A percentile compares a stretch with the other conserved stretches of the same genome.
Conservation (phyloP, 2,888 invertebrate species). For the Trilocha varians region DNA sequence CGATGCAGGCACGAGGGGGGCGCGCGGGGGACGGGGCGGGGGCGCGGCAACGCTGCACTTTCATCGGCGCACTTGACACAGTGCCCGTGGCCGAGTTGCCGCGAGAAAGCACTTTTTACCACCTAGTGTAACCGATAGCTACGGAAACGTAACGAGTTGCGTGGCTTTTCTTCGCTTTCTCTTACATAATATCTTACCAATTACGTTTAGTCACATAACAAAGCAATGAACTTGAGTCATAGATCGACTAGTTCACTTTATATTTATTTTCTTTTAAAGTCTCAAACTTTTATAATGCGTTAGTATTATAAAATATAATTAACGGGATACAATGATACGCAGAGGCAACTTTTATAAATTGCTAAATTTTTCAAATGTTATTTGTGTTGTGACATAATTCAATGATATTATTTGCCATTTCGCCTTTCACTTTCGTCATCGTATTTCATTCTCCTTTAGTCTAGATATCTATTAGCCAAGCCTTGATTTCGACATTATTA, state of each 20-base stretch:
- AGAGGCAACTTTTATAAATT: too few relatives aligned
- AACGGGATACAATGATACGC: neutral
- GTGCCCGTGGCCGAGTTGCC: conserved; percentile 71
- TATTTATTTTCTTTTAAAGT: neutral
- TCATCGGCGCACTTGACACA: conserved; percentile 71
- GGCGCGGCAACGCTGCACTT: conserved; percentile 64
- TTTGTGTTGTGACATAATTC: neutral
- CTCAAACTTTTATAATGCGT: too few relatives aligned
- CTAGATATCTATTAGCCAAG: conserved; percentile 32
- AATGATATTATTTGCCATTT: conserved; percentile 4
- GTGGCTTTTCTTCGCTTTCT: conserved; percentile 68
- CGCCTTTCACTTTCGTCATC: conserved; percentile 20
- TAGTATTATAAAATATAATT: neutral
- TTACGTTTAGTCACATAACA: conserved; percentile 60
- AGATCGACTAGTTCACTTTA: neutral
- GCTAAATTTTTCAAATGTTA: conserved; percentile 11
- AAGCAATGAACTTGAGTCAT: conserved; percentile 55
- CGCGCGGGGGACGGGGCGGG: conserved; percentile 37
- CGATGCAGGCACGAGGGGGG: conserved; percentile 32
- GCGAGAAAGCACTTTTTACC: conserved; percentile 71
- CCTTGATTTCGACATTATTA: conserved; percentile 24
- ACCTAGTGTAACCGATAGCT: conserved; percentile 56
- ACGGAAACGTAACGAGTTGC: conserved; percentile 57
- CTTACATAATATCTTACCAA: conserved; percentile 57
- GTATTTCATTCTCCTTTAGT: conserved; percentile 22